Evolutionary conservation across 2,113 vertebrate genomes (phyloP).

Genomic region (Lucifuga dentata): DNA sequence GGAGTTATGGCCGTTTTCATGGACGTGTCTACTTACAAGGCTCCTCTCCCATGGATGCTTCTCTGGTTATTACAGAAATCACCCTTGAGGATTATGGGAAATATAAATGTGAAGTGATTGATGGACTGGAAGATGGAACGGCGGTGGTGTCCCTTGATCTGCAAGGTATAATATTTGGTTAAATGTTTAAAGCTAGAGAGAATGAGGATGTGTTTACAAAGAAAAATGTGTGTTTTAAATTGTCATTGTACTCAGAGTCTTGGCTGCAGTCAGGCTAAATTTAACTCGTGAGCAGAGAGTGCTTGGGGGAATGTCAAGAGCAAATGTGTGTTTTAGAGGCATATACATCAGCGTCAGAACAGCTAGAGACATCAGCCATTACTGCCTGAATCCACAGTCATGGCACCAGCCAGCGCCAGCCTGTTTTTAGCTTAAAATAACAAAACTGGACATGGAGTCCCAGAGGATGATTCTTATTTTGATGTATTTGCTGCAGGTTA

Average conservation of each 20-base stretch:
- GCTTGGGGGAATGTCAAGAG: conserved; percentile 51
- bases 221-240: conserved; percentile 11
- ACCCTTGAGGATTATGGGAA: conserved; percentile 93
- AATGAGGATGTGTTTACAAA: not conserved
- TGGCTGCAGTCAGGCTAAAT: conserved; percentile 45
- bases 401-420: conserved; percentile 3
- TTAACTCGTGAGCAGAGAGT: conserved; percentile 36
- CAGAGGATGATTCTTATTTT: no score
- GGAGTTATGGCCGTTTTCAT: conserved; percentile 91
- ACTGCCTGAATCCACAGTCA: not conserved
- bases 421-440: no score
- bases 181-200: not conserved
- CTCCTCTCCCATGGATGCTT: conserved; percentile 89
- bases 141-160: conserved; percentile 89
- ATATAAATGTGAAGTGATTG: conserved; percentile 98
- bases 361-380: conserved; percentile 2
- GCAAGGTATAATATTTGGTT: conserved; percentile 84
- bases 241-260: not conserved
- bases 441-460: no score
- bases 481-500: no score
- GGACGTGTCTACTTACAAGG: conserved; percentile 88
- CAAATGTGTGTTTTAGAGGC: conserved; percentile 15
- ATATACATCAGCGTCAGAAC: conserved; percentile 20
- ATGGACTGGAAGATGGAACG: conserved; percentile 93
- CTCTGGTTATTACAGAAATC: conserved; percentile 89